phyloP scores from a whole-genome alignment of 2,113 vertebrate species.

The Sula dactylatra region DNA sequence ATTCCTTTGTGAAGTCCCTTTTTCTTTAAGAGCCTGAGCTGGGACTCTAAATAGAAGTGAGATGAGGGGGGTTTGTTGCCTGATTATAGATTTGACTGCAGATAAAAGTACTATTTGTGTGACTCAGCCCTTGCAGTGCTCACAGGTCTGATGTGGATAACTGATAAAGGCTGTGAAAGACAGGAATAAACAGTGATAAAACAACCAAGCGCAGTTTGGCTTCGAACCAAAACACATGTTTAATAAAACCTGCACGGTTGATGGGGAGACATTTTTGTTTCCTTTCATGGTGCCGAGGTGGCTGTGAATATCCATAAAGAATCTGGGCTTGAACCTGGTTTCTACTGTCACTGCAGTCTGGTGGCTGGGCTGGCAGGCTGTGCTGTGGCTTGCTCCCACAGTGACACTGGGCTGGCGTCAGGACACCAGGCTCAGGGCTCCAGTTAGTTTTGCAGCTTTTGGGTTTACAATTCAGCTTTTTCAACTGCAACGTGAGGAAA shows the following conservation, averaged over 20 bases:
- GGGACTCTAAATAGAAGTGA: background rate
- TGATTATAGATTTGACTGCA: slow-evolving; percentile 27
- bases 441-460: background rate
- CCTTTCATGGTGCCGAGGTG: background rate
- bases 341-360: rapidly evolving
- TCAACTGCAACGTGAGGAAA: background rate
- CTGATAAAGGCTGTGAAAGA: slow-evolving; percentile 55
- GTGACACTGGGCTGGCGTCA: background rate
- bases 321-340: background rate
- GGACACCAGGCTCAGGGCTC: rapidly evolving
- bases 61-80: slow-evolving; percentile 1
- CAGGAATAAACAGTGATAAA: slow-evolving; percentile 59
- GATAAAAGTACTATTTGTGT: slow-evolving; percentile 48
- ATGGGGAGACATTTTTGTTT: background rate
- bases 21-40: background rate
- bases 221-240: slow-evolving; percentile 16
- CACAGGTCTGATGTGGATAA: slow-evolving; percentile 37
- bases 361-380: background rate
- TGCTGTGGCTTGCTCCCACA: background rate
- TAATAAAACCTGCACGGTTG: slow-evolving; percentile 8
- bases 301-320: background rate
- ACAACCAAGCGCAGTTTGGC: background rate
- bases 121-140: background rate
- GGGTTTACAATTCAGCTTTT: background rate
- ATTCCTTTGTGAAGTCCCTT: slow-evolving; percentile 42